These are phyloP conservation scores for Cotesia chilonis DNA, from an alignment of 1,140 invertebrate genomes.

Conservation along the genomic window DNA sequence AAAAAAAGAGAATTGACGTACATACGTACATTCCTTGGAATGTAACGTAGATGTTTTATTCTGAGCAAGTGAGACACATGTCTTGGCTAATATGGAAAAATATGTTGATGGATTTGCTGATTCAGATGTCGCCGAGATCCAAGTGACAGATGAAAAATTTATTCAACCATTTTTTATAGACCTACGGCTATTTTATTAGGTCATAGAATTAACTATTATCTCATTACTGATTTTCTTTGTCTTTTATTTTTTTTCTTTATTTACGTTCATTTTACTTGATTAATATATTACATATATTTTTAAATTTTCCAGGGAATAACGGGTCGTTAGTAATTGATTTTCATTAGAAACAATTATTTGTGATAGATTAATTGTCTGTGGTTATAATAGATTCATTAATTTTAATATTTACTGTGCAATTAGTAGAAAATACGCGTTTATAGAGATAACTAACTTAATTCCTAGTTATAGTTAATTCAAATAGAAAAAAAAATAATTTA, in stretches of 20 bases:
- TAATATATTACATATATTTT: no score
- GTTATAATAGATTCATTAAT: no score
- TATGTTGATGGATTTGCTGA: constrained; percentile 36
- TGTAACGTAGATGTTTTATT: constrained; percentile 30
- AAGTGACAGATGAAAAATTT: constrained; percentile 22
- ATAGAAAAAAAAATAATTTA: no score
- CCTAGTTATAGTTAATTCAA: no score
- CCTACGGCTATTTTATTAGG: constrained; percentile 9
- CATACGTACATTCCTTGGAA: constrained; percentile 8
- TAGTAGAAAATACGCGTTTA: no score
- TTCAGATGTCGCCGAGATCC: constrained; percentile 27
- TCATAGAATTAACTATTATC: not conserved
- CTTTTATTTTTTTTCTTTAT: not conserved
- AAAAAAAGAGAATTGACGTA: not conserved
- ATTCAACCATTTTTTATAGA: not conserved
- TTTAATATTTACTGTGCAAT: no score
- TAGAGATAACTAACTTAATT: no score
- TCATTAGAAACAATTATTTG: no score
- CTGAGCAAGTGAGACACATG: constrained; percentile 5
- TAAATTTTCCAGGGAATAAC: no score
- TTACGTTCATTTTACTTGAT: not conserved
- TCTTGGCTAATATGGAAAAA: constrained; percentile 36
- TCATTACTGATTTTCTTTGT: not conserved
- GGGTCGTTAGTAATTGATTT: no score
- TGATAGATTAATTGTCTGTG: no score